Percentiles rank a stretch among this genome's conserved stretches.
Conservation (phyloP, 2,113 vertebrate species). For the Cyphomyrus plagiostoma region DNA sequence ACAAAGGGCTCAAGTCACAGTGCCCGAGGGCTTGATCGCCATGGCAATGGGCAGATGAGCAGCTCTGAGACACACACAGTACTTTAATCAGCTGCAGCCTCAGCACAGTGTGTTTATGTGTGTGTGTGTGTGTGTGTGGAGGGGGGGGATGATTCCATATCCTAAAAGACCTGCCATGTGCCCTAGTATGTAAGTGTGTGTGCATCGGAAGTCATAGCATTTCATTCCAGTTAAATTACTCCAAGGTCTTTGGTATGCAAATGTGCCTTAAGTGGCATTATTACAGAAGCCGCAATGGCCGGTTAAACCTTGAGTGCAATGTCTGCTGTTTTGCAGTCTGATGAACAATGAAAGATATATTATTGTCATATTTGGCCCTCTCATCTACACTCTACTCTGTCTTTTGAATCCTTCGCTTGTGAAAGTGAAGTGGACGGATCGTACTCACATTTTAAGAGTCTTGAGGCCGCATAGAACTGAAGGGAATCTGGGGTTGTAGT, state of each 20-base stretch:
- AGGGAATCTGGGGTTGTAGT: not conserved
- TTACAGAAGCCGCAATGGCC: not conserved
- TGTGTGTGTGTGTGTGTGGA: not conserved
- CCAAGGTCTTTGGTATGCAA: not conserved
- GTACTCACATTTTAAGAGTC: not conserved
- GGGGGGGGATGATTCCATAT: not conserved
- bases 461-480: not conserved
- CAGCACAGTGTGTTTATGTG: not conserved
- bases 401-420: not conserved
- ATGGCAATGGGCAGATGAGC: not conserved
- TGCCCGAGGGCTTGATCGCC: not conserved
- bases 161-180: not conserved
- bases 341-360: not conserved
- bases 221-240: not conserved
- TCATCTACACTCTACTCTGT: not conserved
- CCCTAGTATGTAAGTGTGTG: not conserved
- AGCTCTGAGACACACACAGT: not conserved
- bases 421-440: not conserved
- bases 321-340: not conserved
- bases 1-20: not conserved
- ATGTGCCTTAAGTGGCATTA: not conserved
- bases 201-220: not conserved
- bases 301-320: not conserved
- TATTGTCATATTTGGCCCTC: not conserved
- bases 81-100: slow-evolving; percentile 9